These are phyloP conservation scores for Phenganax subtilis DNA, from an alignment of 92 coral and sea anemone genomes.

Conservation along the genomic window DNA sequence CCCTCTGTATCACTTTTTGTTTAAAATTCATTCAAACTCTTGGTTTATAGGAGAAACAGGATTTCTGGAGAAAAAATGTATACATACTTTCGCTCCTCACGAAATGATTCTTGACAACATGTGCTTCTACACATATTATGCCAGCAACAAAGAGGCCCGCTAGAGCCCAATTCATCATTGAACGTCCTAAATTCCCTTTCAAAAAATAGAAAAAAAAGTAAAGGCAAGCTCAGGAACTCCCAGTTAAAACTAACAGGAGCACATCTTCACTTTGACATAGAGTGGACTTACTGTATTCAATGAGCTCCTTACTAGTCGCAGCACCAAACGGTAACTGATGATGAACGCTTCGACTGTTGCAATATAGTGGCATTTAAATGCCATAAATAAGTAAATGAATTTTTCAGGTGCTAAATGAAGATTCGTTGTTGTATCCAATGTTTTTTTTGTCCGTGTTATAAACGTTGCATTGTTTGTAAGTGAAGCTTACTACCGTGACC, in stretches of 20 bases:
- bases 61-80: background rate
- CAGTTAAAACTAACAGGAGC: background rate
- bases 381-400: conserved; percentile 36
- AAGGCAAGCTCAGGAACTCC: background rate
- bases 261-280: background rate
- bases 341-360: background rate
- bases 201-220: background rate
- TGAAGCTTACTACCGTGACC: conserved; percentile 19
- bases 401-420: conserved; percentile 37
- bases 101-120: conserved; percentile 9
- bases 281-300: conserved; percentile 17
- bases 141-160: conserved; percentile 27
- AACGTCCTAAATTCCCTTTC: conserved; percentile 2
- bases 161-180: conserved; percentile 38
- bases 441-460: conserved; percentile 5
- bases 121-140: conserved; percentile 16
- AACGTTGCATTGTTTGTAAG: conserved; percentile 17
- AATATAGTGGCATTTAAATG: conserved; percentile 26
- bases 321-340: conserved; percentile 25
- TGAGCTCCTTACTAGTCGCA: conserved; percentile 11
- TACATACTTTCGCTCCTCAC: conserved; percentile 26
- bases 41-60: background rate
- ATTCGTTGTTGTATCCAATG: conserved; percentile 7
- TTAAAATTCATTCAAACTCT: background rate
- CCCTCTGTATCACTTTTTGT: background rate